phyloP scores from a whole-genome alignment of 2,797 vertebrate genomes.

The Lepus townsendii region DNA sequence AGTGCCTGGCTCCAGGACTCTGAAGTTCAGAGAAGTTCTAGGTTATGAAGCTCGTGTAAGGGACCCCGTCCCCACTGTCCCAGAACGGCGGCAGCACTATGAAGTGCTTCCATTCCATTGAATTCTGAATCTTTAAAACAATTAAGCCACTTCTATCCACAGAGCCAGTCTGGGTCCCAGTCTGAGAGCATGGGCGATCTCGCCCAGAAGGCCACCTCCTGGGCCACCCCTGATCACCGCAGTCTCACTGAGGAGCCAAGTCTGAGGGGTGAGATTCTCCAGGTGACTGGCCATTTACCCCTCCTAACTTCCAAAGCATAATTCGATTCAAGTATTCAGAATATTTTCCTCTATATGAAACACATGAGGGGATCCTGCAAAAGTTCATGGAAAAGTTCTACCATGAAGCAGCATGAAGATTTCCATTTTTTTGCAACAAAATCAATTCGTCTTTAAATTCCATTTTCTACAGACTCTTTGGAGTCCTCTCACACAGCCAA shows the following conservation, averaged over 20 bases:
- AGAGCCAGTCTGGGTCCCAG: neutral
- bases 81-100: rapidly evolving
- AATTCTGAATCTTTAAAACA: neutral
- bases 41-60: no score
- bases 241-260: neutral
- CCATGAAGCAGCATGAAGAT: no score
- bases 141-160: neutral
- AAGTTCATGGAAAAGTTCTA: no score
- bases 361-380: no score
- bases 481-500: no score
- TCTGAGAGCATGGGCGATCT: no score
- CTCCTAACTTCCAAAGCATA: neutral
- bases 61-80: no score
- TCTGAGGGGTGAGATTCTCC: neutral
- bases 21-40: no score
- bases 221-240: rapidly evolving
- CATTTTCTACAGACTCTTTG: no score
- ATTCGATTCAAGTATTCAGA: neutral
- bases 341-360: neutral
- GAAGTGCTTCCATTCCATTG: neutral
- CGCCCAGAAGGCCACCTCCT: no score
- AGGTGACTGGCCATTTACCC: rapidly evolving
- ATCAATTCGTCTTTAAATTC: no score
- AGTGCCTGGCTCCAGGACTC: neutral
- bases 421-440: no score